Conservation (phyloP, 2,888 invertebrate species). For the Caenorhabditis zanzibari region DNA sequence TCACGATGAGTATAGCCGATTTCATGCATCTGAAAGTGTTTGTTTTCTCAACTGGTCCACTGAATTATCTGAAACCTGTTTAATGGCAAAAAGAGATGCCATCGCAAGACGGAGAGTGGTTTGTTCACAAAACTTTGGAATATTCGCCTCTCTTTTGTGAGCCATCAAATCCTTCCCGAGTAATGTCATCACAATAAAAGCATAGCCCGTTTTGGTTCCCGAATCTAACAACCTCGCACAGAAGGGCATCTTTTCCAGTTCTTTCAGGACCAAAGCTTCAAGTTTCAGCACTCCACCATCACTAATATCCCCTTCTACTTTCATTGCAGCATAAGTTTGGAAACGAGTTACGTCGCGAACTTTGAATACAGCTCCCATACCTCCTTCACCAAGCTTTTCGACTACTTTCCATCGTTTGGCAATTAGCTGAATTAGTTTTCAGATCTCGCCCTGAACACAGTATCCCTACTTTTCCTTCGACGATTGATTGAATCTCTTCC, state of each 20-base stretch:
- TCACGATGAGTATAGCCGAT: constrained; percentile 74
- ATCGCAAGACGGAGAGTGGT: constrained; percentile 73
- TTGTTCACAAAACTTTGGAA: constrained; percentile 62
- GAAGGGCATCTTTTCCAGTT: constrained; percentile 40
- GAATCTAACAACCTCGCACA: constrained; percentile 67
- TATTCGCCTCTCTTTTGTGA: constrained; percentile 64
- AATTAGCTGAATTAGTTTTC: constrained; percentile 51
- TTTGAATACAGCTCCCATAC: constrained; percentile 98
- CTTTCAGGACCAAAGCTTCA: constrained; percentile 67
- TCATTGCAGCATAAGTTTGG: constrained; percentile 69
- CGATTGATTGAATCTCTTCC: constrained; percentile 63
- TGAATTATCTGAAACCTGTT: constrained; percentile 59
- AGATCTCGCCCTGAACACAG: background rate
- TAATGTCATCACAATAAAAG: constrained; percentile 75
- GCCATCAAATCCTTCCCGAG: constrained; percentile 71
- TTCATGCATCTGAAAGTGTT: constrained; percentile 67
- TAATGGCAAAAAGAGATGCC: constrained; percentile 70
- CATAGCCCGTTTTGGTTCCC: constrained; percentile 67
- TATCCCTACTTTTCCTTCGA: constrained; percentile 49
- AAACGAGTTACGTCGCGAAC: constrained; percentile 88
- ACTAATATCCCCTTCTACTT: constrained; percentile 67
- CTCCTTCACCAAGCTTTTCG: constrained; percentile 97
- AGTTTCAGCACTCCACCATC: constrained; percentile 74
- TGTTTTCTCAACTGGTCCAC: too few relatives aligned
- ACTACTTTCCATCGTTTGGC: constrained; percentile 85